Evolutionary conservation across 1,140 invertebrate genomes (phyloP).

Genomic region (Panagrolaimus sp.): DNA sequence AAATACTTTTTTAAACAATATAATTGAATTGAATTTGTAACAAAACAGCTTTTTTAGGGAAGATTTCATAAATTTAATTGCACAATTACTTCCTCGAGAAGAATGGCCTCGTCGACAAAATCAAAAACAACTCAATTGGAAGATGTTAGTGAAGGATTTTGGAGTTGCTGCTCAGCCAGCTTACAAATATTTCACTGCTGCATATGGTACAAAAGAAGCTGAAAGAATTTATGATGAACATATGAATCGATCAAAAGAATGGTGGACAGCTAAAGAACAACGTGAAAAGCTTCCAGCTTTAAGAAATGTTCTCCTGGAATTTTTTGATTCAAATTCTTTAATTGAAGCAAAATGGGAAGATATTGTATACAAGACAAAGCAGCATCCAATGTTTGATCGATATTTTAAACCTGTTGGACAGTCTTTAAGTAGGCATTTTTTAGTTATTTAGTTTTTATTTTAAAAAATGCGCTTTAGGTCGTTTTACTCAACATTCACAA

Average conservation of each 20-base stretch:
- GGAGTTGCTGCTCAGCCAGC: slow-evolving; percentile 22
- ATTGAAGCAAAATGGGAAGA: slow-evolving; percentile 29
- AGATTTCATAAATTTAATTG: slow-evolving; percentile 22
- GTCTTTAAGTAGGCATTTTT: slow-evolving; percentile 25
- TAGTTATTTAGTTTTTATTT: background rate
- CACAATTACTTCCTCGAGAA: slow-evolving; percentile 31
- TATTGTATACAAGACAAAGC: slow-evolving; percentile 21
- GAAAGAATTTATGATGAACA: slow-evolving; percentile 36
- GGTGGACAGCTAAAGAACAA: slow-evolving; percentile 40
- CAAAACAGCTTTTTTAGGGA: slow-evolving; percentile 18
- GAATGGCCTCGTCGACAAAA: slow-evolving; percentile 32
- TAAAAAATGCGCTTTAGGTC: slow-evolving; percentile 15
- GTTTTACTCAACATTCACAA: slow-evolving; percentile 13
- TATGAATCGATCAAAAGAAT: slow-evolving; percentile 29
- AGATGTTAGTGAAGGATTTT: slow-evolving; percentile 23
- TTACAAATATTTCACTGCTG: slow-evolving; percentile 32
- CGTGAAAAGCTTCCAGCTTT: slow-evolving; percentile 18
- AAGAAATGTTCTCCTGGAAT: slow-evolving; percentile 21
- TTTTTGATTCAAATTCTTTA: slow-evolving; percentile 20
- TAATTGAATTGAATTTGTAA: slow-evolving; percentile 6
- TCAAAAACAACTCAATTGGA: slow-evolving; percentile 22
- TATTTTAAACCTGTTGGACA: slow-evolving; percentile 33
- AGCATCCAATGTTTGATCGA: slow-evolving; percentile 25
- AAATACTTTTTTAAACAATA: background rate
- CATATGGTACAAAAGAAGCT: slow-evolving; percentile 33